These are phyloP conservation scores for Nanger granti DNA, from an alignment of 2,113 vertebrate species.

Conservation along the genomic window DNA sequence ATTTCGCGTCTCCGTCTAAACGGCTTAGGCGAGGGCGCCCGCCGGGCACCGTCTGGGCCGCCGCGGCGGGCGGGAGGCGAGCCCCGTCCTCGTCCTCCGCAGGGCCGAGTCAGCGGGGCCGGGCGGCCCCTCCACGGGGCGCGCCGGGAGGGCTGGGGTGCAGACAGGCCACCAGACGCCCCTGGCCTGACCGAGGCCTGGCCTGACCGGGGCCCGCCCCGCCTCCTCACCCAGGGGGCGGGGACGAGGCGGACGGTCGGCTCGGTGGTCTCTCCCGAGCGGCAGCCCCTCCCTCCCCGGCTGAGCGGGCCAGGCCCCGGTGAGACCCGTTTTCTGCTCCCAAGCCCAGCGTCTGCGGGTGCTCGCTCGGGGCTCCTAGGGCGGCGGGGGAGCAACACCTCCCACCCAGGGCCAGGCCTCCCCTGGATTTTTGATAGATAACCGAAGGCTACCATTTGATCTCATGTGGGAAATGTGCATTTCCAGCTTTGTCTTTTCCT, in stretches of 20 bases:
- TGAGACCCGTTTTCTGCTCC: neutral
- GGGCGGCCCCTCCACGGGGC: accelerated
- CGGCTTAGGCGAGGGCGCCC: neutral
- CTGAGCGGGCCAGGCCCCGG: neutral
- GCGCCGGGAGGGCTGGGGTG: neutral
- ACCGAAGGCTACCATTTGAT: neutral
- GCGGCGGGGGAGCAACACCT: neutral
- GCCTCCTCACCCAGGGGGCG: neutral
- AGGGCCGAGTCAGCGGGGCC: no score
- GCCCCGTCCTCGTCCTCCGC: neutral
- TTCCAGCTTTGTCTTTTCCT: neutral
- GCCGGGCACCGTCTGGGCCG: constrained; percentile 24
- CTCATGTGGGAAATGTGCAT: neutral
- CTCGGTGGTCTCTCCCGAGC: neutral
- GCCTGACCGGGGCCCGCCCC: accelerated
- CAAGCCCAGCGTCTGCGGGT: neutral
- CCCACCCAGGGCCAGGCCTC: neutral
- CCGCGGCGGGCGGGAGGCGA: neutral
- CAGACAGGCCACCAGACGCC: neutral
- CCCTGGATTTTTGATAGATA: neutral
- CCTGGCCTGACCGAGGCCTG: neutral
- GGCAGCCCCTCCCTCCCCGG: accelerated
- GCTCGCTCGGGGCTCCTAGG: no score
- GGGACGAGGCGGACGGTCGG: neutral
- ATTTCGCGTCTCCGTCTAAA: constrained; percentile 30